A percentile compares a stretch with the other conserved stretches of the same genome.
phyloP scores from a whole-genome alignment of 2,113 vertebrate species.

The Mesoclemmys tuberculata region DNA sequence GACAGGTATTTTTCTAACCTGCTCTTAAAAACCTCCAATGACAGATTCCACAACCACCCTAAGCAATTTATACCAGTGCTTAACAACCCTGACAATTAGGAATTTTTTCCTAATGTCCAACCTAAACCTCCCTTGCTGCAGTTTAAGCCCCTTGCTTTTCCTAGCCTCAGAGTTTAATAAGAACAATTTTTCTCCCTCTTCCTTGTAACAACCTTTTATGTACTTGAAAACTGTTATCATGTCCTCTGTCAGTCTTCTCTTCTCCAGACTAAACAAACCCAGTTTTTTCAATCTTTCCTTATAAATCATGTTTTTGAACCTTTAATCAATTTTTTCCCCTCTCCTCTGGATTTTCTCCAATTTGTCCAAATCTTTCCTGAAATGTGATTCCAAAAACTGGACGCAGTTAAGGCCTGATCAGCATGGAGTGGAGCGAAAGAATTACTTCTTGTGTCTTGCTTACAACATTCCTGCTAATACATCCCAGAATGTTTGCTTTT shows the following conservation, averaged over 20 bases:
- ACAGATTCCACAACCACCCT: not conserved
- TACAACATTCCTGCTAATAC: not conserved
- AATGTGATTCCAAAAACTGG: not conserved
- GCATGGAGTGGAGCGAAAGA: not conserved
- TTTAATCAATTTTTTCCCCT: not conserved
- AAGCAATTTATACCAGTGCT: not conserved
- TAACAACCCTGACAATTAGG: not conserved
- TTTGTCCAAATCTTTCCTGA: not conserved
- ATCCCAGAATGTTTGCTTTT: not conserved
- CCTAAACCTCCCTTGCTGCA: not conserved
- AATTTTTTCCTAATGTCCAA: not conserved
- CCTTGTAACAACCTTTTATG: not conserved
- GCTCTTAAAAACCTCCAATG: not conserved
- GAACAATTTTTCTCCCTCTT: not conserved
- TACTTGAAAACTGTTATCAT: not conserved
- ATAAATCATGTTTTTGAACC: not conserved
- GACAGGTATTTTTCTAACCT: not conserved
- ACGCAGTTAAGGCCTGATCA: not conserved
- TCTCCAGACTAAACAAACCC: not conserved
- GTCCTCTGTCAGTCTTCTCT: not conserved
- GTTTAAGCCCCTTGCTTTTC: not conserved
- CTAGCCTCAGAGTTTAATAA: not conserved
- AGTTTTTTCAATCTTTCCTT: not conserved
- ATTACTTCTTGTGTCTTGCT: not conserved
- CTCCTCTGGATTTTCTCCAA: not conserved